A percentile compares a stretch with the other conserved stretches of the same genome.
These are phyloP conservation scores for Meteorus sp. DNA, from an alignment of 1,140 invertebrate species.

Conservation along the genomic window DNA sequence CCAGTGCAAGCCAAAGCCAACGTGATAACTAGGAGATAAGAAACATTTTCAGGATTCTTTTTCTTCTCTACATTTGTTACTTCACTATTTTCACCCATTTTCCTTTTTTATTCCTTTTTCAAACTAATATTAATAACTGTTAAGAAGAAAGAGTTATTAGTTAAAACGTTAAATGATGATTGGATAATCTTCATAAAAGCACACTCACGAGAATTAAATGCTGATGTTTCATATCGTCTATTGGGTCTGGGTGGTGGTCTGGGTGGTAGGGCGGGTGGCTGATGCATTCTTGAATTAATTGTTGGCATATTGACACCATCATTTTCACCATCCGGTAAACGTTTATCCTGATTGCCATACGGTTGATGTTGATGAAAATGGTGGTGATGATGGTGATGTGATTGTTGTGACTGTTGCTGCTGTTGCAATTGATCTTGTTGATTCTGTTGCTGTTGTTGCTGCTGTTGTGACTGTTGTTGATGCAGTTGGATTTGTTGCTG, in stretches of 20 bases:
- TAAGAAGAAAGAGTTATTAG: too few relatives aligned
- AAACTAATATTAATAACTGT: too few relatives aligned
- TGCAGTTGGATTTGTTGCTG: slow-evolving; percentile 21
- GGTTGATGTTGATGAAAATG: slow-evolving; percentile 38
- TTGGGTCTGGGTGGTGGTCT: slow-evolving; percentile 52
- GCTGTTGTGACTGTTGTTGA: too few relatives aligned
- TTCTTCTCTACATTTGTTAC: slow-evolving; percentile 1
- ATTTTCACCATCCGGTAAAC: slow-evolving; percentile 34
- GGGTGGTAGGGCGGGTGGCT: slow-evolving; percentile 53
- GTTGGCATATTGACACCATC: slow-evolving; percentile 41
- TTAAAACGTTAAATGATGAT: too few relatives aligned
- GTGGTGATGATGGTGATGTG: slow-evolving; percentile 28
- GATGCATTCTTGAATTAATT: slow-evolving; percentile 49
- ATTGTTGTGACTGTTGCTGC: slow-evolving; percentile 24
- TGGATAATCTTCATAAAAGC: neutral
- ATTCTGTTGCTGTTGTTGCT: slow-evolving; percentile 22
- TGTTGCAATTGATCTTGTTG: neutral
- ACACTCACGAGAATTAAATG: slow-evolving; percentile 48
- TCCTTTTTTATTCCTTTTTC: too few relatives aligned
- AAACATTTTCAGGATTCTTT: too few relatives aligned
- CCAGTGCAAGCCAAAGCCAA: neutral
- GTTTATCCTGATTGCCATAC: slow-evolving; percentile 38
- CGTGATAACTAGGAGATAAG: too few relatives aligned
- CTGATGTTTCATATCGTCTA: slow-evolving; percentile 47
- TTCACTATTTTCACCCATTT: too few relatives aligned